Base-by-base conservation (phyloP, 1,140 invertebrate genomes). In the Trachelipus rathkii region DNA sequence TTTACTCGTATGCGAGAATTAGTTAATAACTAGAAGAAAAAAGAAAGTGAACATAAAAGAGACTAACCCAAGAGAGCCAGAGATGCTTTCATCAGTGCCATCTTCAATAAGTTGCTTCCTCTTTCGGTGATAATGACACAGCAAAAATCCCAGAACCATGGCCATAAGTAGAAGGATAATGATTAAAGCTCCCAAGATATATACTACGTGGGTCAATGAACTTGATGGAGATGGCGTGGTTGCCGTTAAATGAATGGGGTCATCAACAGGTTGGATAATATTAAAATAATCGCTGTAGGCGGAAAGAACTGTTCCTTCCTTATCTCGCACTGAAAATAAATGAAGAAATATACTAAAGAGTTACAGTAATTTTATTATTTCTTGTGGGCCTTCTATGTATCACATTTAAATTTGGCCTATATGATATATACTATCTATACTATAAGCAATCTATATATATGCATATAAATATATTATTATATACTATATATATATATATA, bases 81-180 rank as follows among this genome's bases (percentile, higher is more conserved):
- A 79, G 5, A 79, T 71, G 73, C 71, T 74, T 68, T 79, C 78
- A 6, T 74, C 75, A 19, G 76, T 75, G 45, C 76, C 78, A 45
- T 79, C 78, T 68, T 79, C 78, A 50, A 76, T 75, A 8, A 79
- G 66, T n/a, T 79, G 78, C 23, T 79, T 79, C 50, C 76, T 79
- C n/a, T 71, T 71, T 15, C 75, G 45, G 23, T 72, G 71, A 43
- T 76, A 79, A 67, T 76, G 76, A 50, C 78, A 79, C 9, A 79
- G 74, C 19, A 76, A 53, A 9, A 67, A 71, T 44, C 78, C 76
- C 10, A 79, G 71, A 24, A 44, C 50, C n/a, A 79, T 77, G n/a
- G 74, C 71, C 10, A 79, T 69, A 13, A 79, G 46, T n/a, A 79
- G 74, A 9, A 79, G 78, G 75, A 79, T 76, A n/a, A 68, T 79